Evolutionary conservation across 2,888 invertebrate species (phyloP).

Genomic region (Netelia melanura): DNA sequence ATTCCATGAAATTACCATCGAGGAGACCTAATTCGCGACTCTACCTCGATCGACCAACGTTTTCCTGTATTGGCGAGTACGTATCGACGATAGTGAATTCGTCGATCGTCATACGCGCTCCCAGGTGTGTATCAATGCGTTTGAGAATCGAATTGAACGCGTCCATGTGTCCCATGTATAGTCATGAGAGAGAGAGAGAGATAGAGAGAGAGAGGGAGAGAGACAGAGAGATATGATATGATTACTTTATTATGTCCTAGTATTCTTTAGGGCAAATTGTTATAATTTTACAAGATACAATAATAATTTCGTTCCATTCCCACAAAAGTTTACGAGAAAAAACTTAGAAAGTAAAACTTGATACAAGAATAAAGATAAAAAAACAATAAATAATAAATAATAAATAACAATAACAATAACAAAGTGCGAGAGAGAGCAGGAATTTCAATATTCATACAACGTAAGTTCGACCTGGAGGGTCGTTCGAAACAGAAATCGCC

Average conservation of each 20-base stretch:
- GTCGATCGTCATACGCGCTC: conserved; percentile 23
- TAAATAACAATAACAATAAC: no score
- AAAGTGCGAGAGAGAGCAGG: no score
- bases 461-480: neutral
- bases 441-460: conserved; percentile 45
- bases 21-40: conserved; percentile 44
- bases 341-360: no score
- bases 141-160: neutral
- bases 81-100: conserved; percentile 21
- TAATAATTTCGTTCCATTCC: no score
- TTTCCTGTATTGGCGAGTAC: conserved; percentile 5
- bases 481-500: neutral
- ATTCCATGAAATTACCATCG: conserved; percentile 59
- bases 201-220: neutral
- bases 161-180: neutral
- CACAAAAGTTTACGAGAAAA: no score
- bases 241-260: no score
- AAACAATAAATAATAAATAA: no score
- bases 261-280: no score
- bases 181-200: neutral
- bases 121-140: conserved; percentile 8
- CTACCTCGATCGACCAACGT: neutral
- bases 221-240: neutral
- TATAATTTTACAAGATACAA: no score
- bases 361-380: no score